Evolutionary conservation across 2,888 invertebrate species (phyloP).

Genomic region (Choristoneura rosaceana): DNA sequence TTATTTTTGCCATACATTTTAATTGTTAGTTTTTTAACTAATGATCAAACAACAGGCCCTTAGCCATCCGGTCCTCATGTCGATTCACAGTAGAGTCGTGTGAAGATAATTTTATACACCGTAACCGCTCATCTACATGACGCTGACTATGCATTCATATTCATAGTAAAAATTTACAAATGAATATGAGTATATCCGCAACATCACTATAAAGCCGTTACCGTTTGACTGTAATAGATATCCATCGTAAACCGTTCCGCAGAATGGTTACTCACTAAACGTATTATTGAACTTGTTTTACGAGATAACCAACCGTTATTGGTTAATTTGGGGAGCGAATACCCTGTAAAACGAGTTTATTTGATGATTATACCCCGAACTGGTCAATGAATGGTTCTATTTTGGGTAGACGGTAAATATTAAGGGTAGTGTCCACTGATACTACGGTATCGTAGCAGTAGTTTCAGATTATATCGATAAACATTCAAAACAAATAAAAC

Average conservation of each 20-base stretch:
- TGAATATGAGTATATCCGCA: constrained; percentile 8
- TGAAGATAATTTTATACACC: too few relatives aligned
- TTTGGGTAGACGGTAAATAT: constrained; percentile 37
- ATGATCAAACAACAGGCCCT: too few relatives aligned
- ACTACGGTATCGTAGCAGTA: too few relatives aligned
- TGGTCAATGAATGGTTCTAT: constrained; percentile 49
- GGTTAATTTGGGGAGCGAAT: constrained; percentile 58
- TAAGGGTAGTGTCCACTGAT: neutral
- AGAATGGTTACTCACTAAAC: constrained; percentile 44
- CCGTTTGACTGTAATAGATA: constrained; percentile 55
- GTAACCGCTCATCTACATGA: too few relatives aligned
- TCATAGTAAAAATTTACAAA: neutral
- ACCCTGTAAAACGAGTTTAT: constrained; percentile 55
- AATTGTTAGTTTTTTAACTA: too few relatives aligned
- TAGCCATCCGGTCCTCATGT: too few relatives aligned
- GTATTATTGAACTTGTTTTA: constrained; percentile 55
- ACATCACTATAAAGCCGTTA: constrained; percentile 38
- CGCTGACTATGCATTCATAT: too few relatives aligned
- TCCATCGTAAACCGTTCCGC: constrained; percentile 42
- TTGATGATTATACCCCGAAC: constrained; percentile 47
- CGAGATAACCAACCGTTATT: constrained; percentile 58
- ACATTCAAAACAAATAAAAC: too few relatives aligned
- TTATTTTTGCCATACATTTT: too few relatives aligned
- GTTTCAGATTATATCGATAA: too few relatives aligned
- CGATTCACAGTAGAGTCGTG: too few relatives aligned